Evolutionary conservation across 2,888 invertebrate species (phyloP).

Genomic region (Cryptosula pallasiana): DNA sequence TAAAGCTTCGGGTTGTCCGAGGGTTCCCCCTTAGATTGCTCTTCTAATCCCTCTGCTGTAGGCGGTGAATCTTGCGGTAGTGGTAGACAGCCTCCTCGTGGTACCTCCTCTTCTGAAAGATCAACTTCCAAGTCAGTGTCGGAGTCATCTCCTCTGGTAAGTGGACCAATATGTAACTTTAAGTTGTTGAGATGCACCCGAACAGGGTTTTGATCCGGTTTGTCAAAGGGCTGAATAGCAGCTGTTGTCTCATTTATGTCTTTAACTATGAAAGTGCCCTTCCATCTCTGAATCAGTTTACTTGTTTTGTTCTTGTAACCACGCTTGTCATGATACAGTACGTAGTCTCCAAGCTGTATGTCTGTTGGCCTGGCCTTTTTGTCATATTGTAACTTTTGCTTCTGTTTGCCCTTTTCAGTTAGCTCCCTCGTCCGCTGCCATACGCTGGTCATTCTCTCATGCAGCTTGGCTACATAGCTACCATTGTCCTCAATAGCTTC

Average conservation of each 20-base stretch:
- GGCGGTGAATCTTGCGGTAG: no score
- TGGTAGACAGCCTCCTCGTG: no score
- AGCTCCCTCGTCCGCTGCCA: neutral
- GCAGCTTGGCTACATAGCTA: neutral
- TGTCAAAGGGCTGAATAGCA: neutral
- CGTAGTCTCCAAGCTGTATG: neutral
- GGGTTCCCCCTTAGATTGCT: no score
- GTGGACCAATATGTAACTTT: neutral
- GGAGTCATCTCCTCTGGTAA: neutral
- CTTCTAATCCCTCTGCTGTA: no score
- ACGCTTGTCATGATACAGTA: neutral
- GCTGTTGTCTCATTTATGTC: neutral
- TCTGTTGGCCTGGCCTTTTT: neutral
- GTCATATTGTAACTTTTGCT: neutral
- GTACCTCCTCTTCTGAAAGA: no score
- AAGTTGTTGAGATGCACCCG: neutral
- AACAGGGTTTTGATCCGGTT: neutral
- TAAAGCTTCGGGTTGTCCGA: no score
- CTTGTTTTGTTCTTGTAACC: neutral
- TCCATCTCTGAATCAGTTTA: neutral
- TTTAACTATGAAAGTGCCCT: neutral
- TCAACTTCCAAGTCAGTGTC: no score
- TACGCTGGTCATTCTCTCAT: neutral
- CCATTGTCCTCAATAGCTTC: neutral
- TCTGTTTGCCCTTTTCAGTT: neutral